A percentile compares a stretch with the other conserved stretches of the same genome.
phyloP scores from a whole-genome alignment of 2,888 invertebrate genomes.

The Drosophila nr. medialis region DNA sequence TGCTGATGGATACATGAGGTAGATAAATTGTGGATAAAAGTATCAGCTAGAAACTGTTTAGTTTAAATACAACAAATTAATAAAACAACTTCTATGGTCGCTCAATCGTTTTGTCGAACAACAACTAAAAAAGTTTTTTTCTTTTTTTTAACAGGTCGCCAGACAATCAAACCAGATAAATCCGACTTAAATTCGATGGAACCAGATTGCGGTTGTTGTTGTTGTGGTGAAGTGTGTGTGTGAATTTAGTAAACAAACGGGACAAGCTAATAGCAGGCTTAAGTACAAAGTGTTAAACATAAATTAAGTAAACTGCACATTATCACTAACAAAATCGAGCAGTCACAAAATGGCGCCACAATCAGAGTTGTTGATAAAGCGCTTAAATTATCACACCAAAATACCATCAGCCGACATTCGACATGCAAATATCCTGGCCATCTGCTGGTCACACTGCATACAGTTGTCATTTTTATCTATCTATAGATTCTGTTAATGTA shows the following conservation, averaged over 20 bases:
- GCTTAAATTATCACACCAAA: constrained; percentile 22
- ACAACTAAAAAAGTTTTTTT: background rate
- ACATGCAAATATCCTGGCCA: constrained; percentile 26
- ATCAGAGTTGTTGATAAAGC: constrained; percentile 31
- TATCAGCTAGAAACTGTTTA: constrained; percentile 12
- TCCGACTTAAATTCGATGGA: constrained; percentile 83
- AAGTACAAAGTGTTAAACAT: constrained; percentile 37
- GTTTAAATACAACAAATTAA: background rate
- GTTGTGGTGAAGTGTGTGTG: constrained; percentile 58
- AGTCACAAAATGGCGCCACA: constrained; percentile 39
- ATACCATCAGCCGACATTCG: constrained; percentile 13
- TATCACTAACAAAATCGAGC: background rate
- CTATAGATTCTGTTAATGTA: constrained; percentile 6
- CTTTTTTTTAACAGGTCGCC: constrained; percentile 39
- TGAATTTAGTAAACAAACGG: constrained; percentile 64
- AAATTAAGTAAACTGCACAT: constrained; percentile 14
- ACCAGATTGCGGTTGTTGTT: constrained; percentile 42
- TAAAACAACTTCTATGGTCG: background rate
- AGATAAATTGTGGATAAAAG: background rate
- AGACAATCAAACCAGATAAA: constrained; percentile 81
- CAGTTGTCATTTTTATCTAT: background rate
- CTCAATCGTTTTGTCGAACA: background rate
- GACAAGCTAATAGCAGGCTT: constrained; percentile 59
- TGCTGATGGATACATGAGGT: background rate
- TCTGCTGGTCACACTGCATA: constrained; percentile 27